phyloP scores from a whole-genome alignment of 2,888 invertebrate genomes.

The Drosophila antonietae region DNA sequence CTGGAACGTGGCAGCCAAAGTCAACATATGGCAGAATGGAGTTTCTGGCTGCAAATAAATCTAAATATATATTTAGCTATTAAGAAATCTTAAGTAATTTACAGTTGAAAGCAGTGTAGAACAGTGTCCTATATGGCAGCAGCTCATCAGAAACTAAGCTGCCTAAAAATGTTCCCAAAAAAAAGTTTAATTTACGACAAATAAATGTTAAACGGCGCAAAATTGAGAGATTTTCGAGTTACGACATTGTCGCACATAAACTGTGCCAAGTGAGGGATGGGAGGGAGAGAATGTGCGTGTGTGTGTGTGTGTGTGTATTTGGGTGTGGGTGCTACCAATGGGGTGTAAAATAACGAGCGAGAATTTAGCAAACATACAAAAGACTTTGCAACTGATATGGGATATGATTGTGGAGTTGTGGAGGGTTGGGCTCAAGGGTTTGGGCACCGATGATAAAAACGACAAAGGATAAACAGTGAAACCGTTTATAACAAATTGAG shows the following conservation, averaged over 20 bases:
- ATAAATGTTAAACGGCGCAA: slow-evolving; percentile 76
- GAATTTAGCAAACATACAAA: slow-evolving; percentile 59
- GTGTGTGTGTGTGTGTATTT: not conserved
- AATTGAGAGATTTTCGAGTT: slow-evolving; percentile 75
- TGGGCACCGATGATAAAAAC: slow-evolving; percentile 54
- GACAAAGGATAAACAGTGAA: slow-evolving; percentile 63
- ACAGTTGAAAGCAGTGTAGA: not conserved
- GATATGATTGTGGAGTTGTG: slow-evolving; percentile 19
- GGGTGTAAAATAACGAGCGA: slow-evolving; percentile 76
- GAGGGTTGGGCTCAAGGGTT: slow-evolving; percentile 19
- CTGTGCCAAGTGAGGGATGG: slow-evolving; percentile 54
- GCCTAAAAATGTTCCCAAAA: slow-evolving; percentile 49
- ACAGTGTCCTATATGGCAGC: not conserved
- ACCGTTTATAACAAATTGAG: slow-evolving; percentile 76
- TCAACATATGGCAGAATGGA: slow-evolving; percentile 43
- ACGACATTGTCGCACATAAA: slow-evolving; percentile 70
- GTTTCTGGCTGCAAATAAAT: not conserved
- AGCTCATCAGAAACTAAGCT: slow-evolving; percentile 28
- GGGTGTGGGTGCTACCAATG: slow-evolving; percentile 54
- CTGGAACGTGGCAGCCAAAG: not conserved
- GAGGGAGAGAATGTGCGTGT: not conserved
- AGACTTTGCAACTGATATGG: slow-evolving; percentile 76
- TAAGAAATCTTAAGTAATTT: slow-evolving; percentile 12
- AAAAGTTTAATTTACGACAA: slow-evolving; percentile 78
- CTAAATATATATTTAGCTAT: not conserved